Base-by-base conservation (phyloP, 1,140 invertebrate genomes). In the Dreissena rostriformis region DNA sequence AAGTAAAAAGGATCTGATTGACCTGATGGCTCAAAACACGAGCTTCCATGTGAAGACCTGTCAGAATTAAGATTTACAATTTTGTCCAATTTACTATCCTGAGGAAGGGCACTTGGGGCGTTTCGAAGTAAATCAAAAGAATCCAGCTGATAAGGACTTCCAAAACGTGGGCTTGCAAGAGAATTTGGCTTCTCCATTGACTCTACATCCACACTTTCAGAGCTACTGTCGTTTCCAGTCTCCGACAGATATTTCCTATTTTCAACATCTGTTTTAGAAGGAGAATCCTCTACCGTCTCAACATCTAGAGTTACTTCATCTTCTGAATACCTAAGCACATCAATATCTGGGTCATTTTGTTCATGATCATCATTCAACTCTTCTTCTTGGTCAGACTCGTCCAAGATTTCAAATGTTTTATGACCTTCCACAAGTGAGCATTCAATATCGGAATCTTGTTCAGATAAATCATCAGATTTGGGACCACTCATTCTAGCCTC, bases 401-500 rank as follows among this genome's bases (percentile, higher is more conserved):
- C 76, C 61, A 28, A 29, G 57, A 80, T 75, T 49, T 86, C 74
- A 78, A 83, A 70, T 52, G 72, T 77, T 76, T 77, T 71, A 26
- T 74, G 73, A 17, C 53, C 51, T 53, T 82, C 78, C 22, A 79
- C 74, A 28, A 82, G 66, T 55, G 70, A 63, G 63, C 74, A 82
- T 68, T 82, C 71, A 10, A 77, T 49, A 66, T 49, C 68, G 15
- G 63, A 55, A 66, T 78, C 70, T 28, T 61, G 17, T 19, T 61
- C 57, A 61, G 17, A n/a, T 19, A n/a, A 19, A 61, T n/a, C 57
- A 61, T 61, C 57, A 61, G 39, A 39, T 39, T 39, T 39, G 39
- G 39, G 39, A 39, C 39, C 2, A 39, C 39, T 39, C 8, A 39
- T 39, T 39, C 39, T 39, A 39, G 17, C 12, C 57, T 61, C 57